These are phyloP conservation scores for Chelon auratus DNA, from an alignment of 2,797 vertebrate genomes.

Conservation along the genomic window DNA sequence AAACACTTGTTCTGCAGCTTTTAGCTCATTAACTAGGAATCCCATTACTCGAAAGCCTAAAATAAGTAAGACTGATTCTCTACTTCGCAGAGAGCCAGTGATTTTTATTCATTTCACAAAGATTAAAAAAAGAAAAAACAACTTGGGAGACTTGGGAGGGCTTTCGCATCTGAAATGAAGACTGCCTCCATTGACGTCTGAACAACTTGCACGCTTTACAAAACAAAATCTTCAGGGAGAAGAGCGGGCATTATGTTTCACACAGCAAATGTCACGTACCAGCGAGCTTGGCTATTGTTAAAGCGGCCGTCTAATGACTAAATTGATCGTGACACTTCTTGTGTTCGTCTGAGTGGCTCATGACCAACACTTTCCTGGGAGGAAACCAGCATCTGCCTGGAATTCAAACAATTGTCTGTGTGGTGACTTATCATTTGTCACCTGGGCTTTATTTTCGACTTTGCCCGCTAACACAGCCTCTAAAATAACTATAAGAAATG, in stretches of 20 bases:
- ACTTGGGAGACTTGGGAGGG: slow-evolving; percentile 3
- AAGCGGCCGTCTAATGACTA: neutral
- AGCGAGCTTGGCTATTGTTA: neutral
- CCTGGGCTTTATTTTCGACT: neutral
- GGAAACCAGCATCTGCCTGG: neutral
- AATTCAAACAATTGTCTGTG: neutral
- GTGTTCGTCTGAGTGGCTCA: too few relatives aligned
- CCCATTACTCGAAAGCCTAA: slow-evolving; percentile 22
- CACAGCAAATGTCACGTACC: neutral
- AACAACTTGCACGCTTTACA: too few relatives aligned
- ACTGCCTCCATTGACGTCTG: too few relatives aligned
- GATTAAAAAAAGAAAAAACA: neutral
- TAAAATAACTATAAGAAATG: neutral
- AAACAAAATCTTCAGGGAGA: neutral
- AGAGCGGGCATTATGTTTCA: neutral
- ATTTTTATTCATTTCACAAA: slow-evolving; percentile 21
- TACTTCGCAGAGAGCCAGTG: neutral
- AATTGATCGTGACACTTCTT: neutral
- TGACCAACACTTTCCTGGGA: neutral
- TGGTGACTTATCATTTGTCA: neutral
- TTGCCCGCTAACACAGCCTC: neutral
- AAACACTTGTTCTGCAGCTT: slow-evolving; percentile 16
- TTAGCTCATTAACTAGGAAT: slow-evolving; percentile 39
- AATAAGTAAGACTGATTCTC: slow-evolving; percentile 31
- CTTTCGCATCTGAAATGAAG: neutral